A percentile compares a stretch with the other conserved stretches of the same genome.
These are phyloP conservation scores for Eulemur coronatus DNA, from an alignment of 2,797 vertebrate genomes.

Conservation along the genomic window DNA sequence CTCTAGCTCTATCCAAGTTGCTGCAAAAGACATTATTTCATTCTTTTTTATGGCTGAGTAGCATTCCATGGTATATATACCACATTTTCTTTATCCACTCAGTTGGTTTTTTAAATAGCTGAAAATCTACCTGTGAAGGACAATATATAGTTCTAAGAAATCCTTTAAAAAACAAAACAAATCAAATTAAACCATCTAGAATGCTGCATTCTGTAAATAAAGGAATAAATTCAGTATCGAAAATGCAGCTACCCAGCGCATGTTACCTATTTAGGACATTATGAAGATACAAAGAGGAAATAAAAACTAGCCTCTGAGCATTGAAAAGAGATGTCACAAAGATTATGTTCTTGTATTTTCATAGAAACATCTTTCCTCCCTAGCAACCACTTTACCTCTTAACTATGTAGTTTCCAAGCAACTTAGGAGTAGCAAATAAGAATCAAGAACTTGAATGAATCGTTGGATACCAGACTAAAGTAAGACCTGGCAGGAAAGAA, in stretches of 20 bases:
- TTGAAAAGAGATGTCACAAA: neutral
- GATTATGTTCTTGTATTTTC: neutral
- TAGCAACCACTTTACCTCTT: neutral
- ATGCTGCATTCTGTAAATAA: neutral
- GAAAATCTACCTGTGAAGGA: neutral
- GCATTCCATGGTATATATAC: neutral
- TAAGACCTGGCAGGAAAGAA: neutral
- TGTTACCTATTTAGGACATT: neutral
- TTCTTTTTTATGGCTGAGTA: neutral
- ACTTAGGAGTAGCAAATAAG: conserved; percentile 29
- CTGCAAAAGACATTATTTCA: neutral
- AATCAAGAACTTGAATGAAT: neutral
- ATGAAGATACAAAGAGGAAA: neutral
- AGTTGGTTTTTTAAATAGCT: neutral
- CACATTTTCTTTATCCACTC: neutral
- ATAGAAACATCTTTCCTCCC: neutral
- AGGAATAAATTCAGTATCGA: neutral
- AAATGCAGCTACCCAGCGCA: neutral
- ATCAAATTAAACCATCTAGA: neutral
- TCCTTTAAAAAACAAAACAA: neutral
- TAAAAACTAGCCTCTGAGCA: neutral
- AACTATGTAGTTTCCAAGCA: conserved; percentile 1
- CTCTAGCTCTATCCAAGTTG: neutral
- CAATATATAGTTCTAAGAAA: conserved; percentile 23
- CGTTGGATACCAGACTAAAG: neutral